A percentile compares a stretch with the other conserved stretches of the same genome.
phyloP scores from a whole-genome alignment of 2,113 vertebrate genomes.

The Elephantulus edwardii region DNA sequence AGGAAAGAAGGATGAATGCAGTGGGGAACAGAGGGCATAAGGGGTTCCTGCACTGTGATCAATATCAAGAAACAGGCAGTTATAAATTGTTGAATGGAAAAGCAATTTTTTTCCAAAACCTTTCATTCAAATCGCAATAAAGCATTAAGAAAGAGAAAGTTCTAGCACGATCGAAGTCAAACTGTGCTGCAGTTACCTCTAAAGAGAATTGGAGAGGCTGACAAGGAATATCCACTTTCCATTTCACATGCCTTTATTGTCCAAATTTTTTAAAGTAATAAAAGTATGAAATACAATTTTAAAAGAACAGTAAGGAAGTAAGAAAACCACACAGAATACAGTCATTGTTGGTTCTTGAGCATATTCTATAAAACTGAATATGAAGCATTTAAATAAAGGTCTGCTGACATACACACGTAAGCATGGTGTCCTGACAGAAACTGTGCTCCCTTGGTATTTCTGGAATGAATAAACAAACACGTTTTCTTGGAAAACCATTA shows the following conservation, averaged over 20 bases:
- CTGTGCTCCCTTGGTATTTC: background rate
- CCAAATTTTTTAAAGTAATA: background rate
- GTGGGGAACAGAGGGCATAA: too few relatives aligned
- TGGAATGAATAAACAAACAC: slow-evolving; percentile 5
- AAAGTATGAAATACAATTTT: background rate
- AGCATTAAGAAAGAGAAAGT: too few relatives aligned
- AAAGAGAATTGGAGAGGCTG: background rate
- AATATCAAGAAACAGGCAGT: too few relatives aligned
- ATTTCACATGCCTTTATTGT: background rate
- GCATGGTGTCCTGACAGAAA: background rate
- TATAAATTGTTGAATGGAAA: too few relatives aligned
- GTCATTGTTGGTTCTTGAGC: background rate
- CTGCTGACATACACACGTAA: background rate
- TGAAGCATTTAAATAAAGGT: too few relatives aligned
- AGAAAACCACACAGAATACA: background rate
- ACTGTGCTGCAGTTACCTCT: background rate
- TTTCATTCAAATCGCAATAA: too few relatives aligned
- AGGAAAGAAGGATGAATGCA: too few relatives aligned
- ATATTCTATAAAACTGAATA: too few relatives aligned
- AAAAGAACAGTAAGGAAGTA: background rate
- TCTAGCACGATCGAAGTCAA: background rate
- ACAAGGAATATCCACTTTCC: background rate
- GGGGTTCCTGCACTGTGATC: too few relatives aligned
- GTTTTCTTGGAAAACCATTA: slow-evolving; percentile 4
- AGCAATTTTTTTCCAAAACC: too few relatives aligned